phyloP scores from a whole-genome alignment of 2,113 vertebrate genomes.

The Aix galericulata region DNA sequence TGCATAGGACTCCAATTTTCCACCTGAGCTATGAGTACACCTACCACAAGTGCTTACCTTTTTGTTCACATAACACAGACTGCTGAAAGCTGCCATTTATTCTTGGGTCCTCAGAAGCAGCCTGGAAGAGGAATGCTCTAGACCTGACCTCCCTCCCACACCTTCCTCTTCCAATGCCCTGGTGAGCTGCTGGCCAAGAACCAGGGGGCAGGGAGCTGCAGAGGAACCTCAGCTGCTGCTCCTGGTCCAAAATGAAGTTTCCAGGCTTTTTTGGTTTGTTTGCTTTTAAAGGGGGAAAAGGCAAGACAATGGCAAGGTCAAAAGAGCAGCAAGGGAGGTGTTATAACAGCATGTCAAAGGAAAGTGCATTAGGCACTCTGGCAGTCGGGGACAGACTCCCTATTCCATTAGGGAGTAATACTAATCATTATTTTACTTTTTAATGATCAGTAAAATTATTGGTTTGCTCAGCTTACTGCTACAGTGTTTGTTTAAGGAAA shows the following conservation, averaged over 20 bases:
- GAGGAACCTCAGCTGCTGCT: neutral
- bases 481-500: neutral
- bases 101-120: neutral
- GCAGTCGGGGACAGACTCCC: neutral
- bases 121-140: neutral
- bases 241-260: neutral
- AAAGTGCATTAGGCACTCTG: neutral
- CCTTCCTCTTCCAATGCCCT: neutral
- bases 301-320: slow-evolving; percentile 10
- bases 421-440: neutral
- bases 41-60: neutral
- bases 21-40: neutral
- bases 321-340: neutral
- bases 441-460: neutral
- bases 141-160: neutral
- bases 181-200: neutral
- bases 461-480: neutral
- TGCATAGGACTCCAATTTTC: neutral
- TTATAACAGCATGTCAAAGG: neutral
- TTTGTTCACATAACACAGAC: fast-evolving
- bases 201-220: neutral
- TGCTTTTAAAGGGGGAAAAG: slow-evolving; percentile 26
- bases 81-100: neutral
- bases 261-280: neutral
- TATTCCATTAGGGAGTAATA: neutral